These are phyloP conservation scores for Butorides virescens DNA, from an alignment of 2,113 vertebrate genomes.

Conservation along the genomic window DNA sequence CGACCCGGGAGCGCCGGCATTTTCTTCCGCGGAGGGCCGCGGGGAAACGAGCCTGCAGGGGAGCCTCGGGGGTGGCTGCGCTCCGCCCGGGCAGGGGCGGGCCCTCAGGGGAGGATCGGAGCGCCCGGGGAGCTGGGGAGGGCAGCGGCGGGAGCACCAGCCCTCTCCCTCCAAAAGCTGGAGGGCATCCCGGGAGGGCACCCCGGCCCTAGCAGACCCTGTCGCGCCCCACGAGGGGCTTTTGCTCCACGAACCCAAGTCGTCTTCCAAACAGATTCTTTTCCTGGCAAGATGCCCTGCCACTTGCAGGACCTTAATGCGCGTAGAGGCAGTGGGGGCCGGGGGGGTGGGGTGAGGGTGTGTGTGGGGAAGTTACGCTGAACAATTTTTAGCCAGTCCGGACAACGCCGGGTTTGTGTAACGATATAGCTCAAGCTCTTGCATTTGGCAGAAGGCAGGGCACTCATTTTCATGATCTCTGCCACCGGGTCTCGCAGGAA, in stretches of 20 bases:
- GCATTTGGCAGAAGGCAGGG: conserved; percentile 57
- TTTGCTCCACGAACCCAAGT: background rate
- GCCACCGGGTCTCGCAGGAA: conserved; percentile 34
- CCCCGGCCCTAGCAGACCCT: background rate
- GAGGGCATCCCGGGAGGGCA: background rate
- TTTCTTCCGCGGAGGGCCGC: conserved; percentile 40
- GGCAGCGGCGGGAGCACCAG: background rate
- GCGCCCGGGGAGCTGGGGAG: background rate
- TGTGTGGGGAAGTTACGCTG: background rate
- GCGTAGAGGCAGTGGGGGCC: background rate
- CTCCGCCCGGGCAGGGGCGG: background rate
- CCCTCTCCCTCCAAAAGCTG: background rate
- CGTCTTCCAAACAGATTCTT: background rate
- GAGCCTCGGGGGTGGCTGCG: background rate
- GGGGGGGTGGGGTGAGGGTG: too few species aligned
- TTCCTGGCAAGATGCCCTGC: background rate
- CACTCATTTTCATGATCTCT: conserved; percentile 63
- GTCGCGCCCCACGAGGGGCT: background rate
- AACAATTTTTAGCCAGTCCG: background rate
- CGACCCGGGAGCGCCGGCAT: conserved; percentile 48
- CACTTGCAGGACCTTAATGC: background rate
- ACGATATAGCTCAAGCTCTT: conserved; percentile 12
- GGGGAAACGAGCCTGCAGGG: background rate
- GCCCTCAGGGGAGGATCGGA: background rate
- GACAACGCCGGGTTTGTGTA: background rate